phyloP scores from a whole-genome alignment of 2,113 vertebrate species.

The Empidonax alnorum region DNA sequence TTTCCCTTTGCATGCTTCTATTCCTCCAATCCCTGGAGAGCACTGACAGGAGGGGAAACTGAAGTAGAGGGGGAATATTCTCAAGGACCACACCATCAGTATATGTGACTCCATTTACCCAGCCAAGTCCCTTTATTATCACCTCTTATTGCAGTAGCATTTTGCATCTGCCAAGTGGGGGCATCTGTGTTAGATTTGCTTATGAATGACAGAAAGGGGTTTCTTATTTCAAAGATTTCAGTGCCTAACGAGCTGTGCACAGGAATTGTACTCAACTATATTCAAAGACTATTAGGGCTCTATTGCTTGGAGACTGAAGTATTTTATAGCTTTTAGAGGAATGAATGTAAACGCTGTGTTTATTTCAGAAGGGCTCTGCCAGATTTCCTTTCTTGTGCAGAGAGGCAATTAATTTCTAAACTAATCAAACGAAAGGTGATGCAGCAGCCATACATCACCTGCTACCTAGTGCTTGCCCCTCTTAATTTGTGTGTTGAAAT shows the following conservation, averaged over 20 bases:
- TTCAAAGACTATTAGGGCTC: not conserved
- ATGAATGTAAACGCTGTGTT: not conserved
- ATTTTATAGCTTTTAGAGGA: not conserved
- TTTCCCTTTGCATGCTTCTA: not conserved
- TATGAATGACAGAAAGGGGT: not conserved
- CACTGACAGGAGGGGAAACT: not conserved
- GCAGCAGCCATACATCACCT: not conserved
- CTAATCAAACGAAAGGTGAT: constrained; percentile 12
- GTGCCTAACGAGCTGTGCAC: not conserved
- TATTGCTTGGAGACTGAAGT: not conserved
- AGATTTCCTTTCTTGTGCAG: not conserved
- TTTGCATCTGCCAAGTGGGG: not conserved
- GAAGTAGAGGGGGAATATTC: not conserved
- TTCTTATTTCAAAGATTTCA: not conserved
- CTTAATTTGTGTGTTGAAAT: not conserved
- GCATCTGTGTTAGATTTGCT: not conserved
- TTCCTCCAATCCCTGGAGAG: not conserved
- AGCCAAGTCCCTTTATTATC: not conserved
- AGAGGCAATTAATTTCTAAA: not conserved
- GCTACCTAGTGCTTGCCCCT: not conserved
- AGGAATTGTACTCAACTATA: not conserved
- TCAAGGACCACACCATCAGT: not conserved
- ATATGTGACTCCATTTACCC: not conserved
- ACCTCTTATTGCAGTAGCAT: not conserved
- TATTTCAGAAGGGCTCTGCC: not conserved